phyloP scores from a whole-genome alignment of 2,888 invertebrate species.

The Drosophila buzzatii region DNA sequence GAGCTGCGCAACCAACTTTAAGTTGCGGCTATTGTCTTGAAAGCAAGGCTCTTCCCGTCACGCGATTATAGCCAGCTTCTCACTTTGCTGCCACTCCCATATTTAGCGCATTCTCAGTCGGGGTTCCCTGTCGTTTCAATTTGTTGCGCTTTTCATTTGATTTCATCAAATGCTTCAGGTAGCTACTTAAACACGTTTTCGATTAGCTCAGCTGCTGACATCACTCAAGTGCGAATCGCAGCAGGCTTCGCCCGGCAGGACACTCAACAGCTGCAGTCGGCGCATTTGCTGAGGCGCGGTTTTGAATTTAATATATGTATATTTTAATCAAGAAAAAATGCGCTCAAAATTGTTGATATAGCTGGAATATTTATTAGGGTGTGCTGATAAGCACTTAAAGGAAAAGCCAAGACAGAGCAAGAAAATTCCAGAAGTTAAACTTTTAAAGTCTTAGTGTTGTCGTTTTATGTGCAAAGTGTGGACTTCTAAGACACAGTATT shows the following conservation, averaged over 20 bases:
- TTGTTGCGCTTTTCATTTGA: slow-evolving; percentile 39
- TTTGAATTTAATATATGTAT: slow-evolving; percentile 45
- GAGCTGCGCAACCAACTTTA: slow-evolving; percentile 53
- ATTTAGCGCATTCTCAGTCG: background rate
- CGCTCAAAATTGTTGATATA: slow-evolving; percentile 26
- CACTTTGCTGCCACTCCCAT: slow-evolving; percentile 15
- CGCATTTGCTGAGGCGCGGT: slow-evolving; percentile 12
- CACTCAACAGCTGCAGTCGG: slow-evolving; percentile 35
- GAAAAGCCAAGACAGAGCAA: slow-evolving; percentile 5
- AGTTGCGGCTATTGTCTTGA: slow-evolving; percentile 58
- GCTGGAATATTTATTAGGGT: slow-evolving; percentile 40
- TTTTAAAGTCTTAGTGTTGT: background rate
- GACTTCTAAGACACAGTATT: too few relatives aligned
- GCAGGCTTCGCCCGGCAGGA: slow-evolving; percentile 13
- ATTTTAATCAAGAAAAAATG: slow-evolving; percentile 59
- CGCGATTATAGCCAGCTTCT: slow-evolving; percentile 38
- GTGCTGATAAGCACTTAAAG: slow-evolving; percentile 59
- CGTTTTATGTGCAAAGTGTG: background rate
- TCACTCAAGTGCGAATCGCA: slow-evolving; percentile 44
- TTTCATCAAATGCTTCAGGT: slow-evolving; percentile 75
- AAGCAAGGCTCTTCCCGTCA: slow-evolving; percentile 37
- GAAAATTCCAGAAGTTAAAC: background rate
- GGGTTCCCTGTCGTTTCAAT: slow-evolving; percentile 12
- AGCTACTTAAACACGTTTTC: slow-evolving; percentile 83
- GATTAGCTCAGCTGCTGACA: slow-evolving; percentile 73